A percentile compares a stretch with the other conserved stretches of the same genome.
Conservation (phyloP, 2,797 vertebrate species). For the Apogon talboti region DNA sequence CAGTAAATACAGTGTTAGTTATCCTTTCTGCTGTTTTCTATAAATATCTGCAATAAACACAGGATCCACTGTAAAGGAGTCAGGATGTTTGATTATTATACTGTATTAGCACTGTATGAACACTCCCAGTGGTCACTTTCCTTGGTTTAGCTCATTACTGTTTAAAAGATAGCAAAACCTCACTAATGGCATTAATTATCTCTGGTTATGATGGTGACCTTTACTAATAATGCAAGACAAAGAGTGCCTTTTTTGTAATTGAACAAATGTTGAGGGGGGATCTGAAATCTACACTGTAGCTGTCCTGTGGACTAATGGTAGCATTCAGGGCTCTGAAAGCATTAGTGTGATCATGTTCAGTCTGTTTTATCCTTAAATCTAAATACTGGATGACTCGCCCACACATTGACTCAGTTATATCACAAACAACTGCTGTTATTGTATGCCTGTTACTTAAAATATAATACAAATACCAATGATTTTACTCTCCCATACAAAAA, state of each 20-base stretch:
- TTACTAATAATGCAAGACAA: conserved; percentile 12
- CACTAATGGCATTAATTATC: conserved; percentile 8
- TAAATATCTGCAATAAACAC: conserved; percentile 47
- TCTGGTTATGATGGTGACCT: conserved; percentile 12
- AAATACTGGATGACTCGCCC: conserved; percentile 11
- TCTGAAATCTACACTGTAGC: conserved; percentile 11
- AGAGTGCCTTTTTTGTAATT: conserved; percentile 40
- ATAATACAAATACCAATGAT: neutral
- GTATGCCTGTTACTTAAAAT: neutral
- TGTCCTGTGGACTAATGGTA: neutral
- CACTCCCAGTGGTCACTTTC: neutral
- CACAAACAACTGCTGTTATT: neutral
- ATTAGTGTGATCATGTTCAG: conserved; percentile 4
- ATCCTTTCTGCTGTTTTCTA: conserved; percentile 28
- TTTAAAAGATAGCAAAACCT: conserved; percentile 10
- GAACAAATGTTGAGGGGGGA: conserved; percentile 2
- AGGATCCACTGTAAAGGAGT: conserved; percentile 4
- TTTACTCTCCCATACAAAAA: conserved; percentile 9
- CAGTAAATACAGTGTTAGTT: conserved; percentile 20
- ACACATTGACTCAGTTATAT: conserved; percentile 5
- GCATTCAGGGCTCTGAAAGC: conserved; percentile 10
- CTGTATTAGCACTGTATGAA: neutral
- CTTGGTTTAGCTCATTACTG: neutral
- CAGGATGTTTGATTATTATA: conserved; percentile 10
- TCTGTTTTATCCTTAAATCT: conserved; percentile 9